Conservation (phyloP, 2,888 invertebrate genomes). For the Idaea biselata region DNA sequence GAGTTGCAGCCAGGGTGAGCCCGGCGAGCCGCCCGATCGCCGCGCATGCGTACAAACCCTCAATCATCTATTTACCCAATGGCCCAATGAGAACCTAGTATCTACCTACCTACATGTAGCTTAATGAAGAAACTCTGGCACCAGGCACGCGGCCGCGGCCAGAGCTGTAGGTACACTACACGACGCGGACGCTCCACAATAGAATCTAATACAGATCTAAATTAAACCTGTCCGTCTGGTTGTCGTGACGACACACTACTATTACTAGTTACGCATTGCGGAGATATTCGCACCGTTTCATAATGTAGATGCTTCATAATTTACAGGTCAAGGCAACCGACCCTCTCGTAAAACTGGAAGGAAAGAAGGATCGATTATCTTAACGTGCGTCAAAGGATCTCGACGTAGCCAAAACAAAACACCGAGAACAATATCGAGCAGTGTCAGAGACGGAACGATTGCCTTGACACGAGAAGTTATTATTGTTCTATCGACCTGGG, state of each 20-base stretch:
- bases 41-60: constrained; percentile 40
- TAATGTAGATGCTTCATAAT: constrained; percentile 2
- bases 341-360: background rate
- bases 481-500: constrained; percentile 45
- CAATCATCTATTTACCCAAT: background rate
- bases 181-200: constrained; percentile 17
- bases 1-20: constrained; percentile 4
- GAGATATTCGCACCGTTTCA: constrained; percentile 36
- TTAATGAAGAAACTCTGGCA: constrained; percentile 26
- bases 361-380: background rate
- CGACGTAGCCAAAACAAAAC: no score
- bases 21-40: constrained; percentile 14
- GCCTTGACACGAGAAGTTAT: constrained; percentile 52
- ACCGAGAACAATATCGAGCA: constrained; percentile 39
- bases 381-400: no score
- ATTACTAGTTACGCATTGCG: constrained; percentile 38
- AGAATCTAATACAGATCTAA: constrained; percentile 30
- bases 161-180: constrained; percentile 5
- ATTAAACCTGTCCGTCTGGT: constrained; percentile 30
- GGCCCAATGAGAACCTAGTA: background rate
- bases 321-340: background rate
- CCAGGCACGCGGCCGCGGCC: constrained; percentile 15
- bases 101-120: no score
- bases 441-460: constrained; percentile 38
- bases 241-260: constrained; percentile 38